Evolutionary conservation across 30 jellyfish, hydroid and myxozoan genomes (phyloP), one percentile per base, ranked within the genome.

Genomic region (Rhopilema esculentum): DNA sequence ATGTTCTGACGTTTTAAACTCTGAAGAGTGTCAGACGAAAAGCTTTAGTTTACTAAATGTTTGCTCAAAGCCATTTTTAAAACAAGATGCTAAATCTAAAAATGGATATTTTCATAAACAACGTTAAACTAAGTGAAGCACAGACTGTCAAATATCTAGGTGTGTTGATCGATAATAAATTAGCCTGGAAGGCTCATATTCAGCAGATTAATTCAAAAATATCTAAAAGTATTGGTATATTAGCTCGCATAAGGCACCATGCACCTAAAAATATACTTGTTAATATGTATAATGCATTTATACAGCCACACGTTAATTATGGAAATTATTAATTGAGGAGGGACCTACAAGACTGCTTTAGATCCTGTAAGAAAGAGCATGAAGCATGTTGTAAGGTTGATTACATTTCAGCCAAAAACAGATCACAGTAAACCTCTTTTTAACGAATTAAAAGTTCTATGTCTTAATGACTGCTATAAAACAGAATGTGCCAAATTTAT

Each of bases 401-500:
- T 32, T 18, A 16, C 51, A 22, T 76, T 76, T 51, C 23, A 76
- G 52, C 16, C n/a, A 19, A 29, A 52, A 50, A 50, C 23, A 40
- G 25, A 48, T 73, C 20, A 53, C 69, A 29, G 32, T 73, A 73
- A 73, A 73, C 69, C 84, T 28, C n/a, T 40, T 69, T 73, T 76
- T 25, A 76, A 76, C 49, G 75, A 49, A 52, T 57, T 76, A 19
- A 40, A 76, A 19, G 49, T 75, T 20, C 50, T 76, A 25, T 48
- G 24, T 65, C 29, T 76, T 48, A 75, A 76, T 48, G 87, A 76
- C 87, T 19, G 75, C 2, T 76, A 76, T 50, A 76, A 76, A 26
- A 50, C 52, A 76, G 87, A 76, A 23, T 76, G 87, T 51, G 74
- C 87, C 63, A 76, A 76, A n/a, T n/a, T n/a, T n/a, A n/a, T n/a